Percentiles rank a stretch among this genome's conserved stretches.
phyloP scores from a whole-genome alignment of 2,797 vertebrate genomes.

The Chaenodraco wilsoni region DNA sequence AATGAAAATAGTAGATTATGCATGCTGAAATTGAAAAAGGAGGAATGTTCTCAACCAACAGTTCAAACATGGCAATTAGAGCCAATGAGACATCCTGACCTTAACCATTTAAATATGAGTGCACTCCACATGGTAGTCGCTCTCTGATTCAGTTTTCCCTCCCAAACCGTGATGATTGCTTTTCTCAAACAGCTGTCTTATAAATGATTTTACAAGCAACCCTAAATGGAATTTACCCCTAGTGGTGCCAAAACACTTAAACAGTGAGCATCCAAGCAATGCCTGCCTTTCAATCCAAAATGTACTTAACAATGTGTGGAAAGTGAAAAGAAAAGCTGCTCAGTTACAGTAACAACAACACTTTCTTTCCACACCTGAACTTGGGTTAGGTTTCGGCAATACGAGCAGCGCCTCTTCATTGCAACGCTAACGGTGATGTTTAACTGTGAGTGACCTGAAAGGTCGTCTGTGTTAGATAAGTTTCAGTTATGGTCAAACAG shows the following conservation, averaged over 20 bases:
- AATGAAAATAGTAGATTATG: not conserved
- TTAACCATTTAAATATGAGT: slow-evolving; percentile 22
- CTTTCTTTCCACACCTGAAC: not conserved
- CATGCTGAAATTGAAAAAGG: not conserved
- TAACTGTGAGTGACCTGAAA: slow-evolving; percentile 37
- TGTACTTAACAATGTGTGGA: not conserved
- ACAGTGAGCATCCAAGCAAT: not conserved
- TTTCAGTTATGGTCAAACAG: slow-evolving; percentile 37
- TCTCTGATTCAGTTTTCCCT: slow-evolving; percentile 3
- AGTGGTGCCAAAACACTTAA: slow-evolving; percentile 13
- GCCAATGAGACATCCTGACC: not conserved
- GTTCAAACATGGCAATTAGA: not conserved
- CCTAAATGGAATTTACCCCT: slow-evolving; percentile 19
- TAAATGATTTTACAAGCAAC: slow-evolving; percentile 37
- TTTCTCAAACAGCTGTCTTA: not conserved
- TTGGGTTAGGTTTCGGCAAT: not conserved
- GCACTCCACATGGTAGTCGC: not conserved
- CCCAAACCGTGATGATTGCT: not conserved
- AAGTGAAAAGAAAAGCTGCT: not conserved
- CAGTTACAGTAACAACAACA: not conserved
- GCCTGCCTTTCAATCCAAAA: slow-evolving; percentile 8
- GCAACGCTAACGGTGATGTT: slow-evolving; percentile 3
- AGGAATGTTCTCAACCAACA: not conserved
- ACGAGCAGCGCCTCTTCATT: not conserved
- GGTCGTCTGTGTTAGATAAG: not conserved